Evolutionary conservation across 2,113 vertebrate species (phyloP), one percentile per base, ranked within the genome.

Genomic region (Paralichthys olivaceus): DNA sequence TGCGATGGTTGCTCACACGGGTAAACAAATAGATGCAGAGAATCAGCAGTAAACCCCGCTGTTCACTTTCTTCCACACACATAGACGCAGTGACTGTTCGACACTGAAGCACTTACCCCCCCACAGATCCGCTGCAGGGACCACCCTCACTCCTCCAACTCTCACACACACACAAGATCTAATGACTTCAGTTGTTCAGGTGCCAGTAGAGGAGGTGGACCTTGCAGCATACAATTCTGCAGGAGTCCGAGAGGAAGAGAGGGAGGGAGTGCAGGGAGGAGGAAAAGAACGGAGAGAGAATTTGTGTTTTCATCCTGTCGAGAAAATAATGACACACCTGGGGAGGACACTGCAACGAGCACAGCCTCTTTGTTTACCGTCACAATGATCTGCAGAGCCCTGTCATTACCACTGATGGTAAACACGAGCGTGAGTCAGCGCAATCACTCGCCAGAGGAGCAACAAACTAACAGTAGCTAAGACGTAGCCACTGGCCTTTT

Each of bases 291-390:
- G 1, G 29, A 68, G 5, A 40, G 17, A 49, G 40, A 75, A 64
- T 69, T 68, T 53, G 29, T 61, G 69, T 77, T 79, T 78, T 85
- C 34, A 71, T 66, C 37, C 40, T 56, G 56, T 58, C 72, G 79
- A 28, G 57, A 55, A 74, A 63, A 79, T 90, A 85, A 88, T 75
- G 69, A 32, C 69, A 64, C 75, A 68, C 65, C 77, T 80, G 76
- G 65, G 73, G 76, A 62, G 62, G 14, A 58, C 22, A 17, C 1
- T 3, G 54, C 67, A 61, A 56, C 47, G 17, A 28, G 13, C 13
- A 59, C 40, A 29, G 34, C 62, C 2, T 68, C 64, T 65, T 72
- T 80, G 75, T 75, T 79, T 75, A 54, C 72, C 4, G 63, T 73
- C 43, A 15, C 15, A 58, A 53, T 53, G 74, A 74, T 70, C 56